Evolutionary conservation across 2,888 invertebrate genomes (phyloP), one percentile per base, ranked within the genome.

Genomic region (Nomada goodeniana): DNA sequence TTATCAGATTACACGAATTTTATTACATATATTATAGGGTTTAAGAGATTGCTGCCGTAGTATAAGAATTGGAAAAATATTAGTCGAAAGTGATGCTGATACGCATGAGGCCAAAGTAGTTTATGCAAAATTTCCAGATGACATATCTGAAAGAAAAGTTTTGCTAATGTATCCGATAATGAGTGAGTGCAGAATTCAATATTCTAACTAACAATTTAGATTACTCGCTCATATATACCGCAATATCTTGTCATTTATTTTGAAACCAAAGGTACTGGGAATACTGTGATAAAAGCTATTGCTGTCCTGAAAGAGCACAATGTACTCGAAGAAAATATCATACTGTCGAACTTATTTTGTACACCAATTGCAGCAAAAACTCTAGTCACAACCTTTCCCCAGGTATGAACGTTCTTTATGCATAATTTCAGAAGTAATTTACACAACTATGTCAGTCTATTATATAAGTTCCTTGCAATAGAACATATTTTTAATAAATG

Each of bases 131-230:
- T 98, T 99, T 93, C 99, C 99, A 0, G 98, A 98, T 86, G 99
- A 99, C 93, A 98, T 99, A 85, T 95, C 97, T 0, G 95, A 96
- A 71, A 95, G 99, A 89, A 96, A 96, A 93, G 98, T 99, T 57
- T 95, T 99, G 61, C 95, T 99, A 3, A 98, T 99, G 98, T 99
- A 99, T 94, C 99, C 99, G 13, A 99, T 99, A 76, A 98, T 99
- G 98, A 98, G 98, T 95, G 92, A 94, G 95, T 94, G 88, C 11
- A 47, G 42, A 2, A 20, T 61, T 63, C 60, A 69, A 29, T 10
- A 26, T 52, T 76, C 60, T 70, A 50, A 11, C 47, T 13, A 13
- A 13, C 10, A 47, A 47, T 15, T 47, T 15, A 47, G 15, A 47
- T 7, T 36, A 36, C 1, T 36, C 7, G 36, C 7, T 36, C 36